Evolutionary conservation across 64 coral and sea anemone genomes (phyloP).

Genomic region (Orbicella faveolata): DNA sequence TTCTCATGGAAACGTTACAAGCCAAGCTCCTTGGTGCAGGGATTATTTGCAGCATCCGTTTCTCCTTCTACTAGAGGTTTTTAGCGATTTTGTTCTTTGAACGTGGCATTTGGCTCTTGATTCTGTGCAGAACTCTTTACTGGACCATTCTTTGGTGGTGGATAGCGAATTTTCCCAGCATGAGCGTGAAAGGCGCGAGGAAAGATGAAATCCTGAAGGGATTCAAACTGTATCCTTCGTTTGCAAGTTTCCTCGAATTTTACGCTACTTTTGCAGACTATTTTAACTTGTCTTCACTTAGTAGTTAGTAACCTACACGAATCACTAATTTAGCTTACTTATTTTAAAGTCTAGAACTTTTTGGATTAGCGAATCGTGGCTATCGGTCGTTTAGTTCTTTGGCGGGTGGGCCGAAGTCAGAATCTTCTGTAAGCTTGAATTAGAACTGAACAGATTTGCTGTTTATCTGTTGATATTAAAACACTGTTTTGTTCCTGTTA

Average conservation of each 20-base stretch:
- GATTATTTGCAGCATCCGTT: background rate
- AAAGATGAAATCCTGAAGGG: conserved; percentile 48
- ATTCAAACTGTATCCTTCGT: conserved; percentile 69
- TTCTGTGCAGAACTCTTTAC: background rate
- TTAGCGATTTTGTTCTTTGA: background rate
- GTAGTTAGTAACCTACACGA: background rate
- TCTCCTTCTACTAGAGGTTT: background rate
- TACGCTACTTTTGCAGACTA: background rate
- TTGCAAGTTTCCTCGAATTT: background rate
- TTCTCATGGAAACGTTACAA: conserved; percentile 1
- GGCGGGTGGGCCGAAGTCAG: background rate
- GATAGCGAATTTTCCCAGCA: background rate
- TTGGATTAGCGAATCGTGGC: background rate
- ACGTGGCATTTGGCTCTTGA: background rate
- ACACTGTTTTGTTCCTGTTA: background rate
- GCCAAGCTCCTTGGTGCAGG: background rate
- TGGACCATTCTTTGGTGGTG: background rate
- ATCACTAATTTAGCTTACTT: background rate
- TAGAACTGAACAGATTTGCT: background rate
- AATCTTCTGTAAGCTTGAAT: background rate
- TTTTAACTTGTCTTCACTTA: background rate
- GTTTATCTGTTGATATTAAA: conserved; percentile 5
- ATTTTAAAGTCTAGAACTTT: background rate
- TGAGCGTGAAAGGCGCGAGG: background rate
- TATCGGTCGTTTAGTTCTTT: background rate